Conservation (phyloP, 2,888 invertebrate species). For the Gnatocerus cornutus region DNA sequence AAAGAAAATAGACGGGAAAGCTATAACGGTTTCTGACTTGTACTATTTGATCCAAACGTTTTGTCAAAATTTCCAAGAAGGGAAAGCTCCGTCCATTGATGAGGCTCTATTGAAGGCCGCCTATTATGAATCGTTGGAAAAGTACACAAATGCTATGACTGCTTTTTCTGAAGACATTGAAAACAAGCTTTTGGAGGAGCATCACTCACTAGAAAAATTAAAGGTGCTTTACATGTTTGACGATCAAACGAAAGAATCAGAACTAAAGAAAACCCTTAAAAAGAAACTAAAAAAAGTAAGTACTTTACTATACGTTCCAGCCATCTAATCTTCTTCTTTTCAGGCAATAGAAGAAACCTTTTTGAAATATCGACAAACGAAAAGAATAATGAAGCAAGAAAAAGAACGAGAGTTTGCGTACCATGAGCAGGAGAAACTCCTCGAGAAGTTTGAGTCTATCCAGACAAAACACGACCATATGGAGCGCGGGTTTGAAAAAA, state of each 20-base stretch:
- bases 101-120: slow-evolving; percentile 3
- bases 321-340: background rate
- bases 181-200: background rate
- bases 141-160: background rate
- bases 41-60: slow-evolving; percentile 3
- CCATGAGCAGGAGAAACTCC: background rate
- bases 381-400: background rate
- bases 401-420: background rate
- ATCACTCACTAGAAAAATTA: background rate
- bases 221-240: background rate
- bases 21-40: slow-evolving; percentile 3
- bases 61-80: background rate
- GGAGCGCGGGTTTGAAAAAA: no score
- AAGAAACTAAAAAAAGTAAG: background rate
- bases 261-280: background rate
- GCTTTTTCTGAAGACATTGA: background rate
- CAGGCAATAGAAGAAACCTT: no score
- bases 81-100: slow-evolving; percentile 1
- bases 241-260: background rate
- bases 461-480: no score
- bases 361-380: background rate
- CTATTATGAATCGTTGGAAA: background rate
- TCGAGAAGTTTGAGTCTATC: no score
- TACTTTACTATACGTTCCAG: background rate
- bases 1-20: slow-evolving; percentile 7